phyloP scores from a whole-genome alignment of 2,888 invertebrate genomes.

The Cosmopolites sordidus region DNA sequence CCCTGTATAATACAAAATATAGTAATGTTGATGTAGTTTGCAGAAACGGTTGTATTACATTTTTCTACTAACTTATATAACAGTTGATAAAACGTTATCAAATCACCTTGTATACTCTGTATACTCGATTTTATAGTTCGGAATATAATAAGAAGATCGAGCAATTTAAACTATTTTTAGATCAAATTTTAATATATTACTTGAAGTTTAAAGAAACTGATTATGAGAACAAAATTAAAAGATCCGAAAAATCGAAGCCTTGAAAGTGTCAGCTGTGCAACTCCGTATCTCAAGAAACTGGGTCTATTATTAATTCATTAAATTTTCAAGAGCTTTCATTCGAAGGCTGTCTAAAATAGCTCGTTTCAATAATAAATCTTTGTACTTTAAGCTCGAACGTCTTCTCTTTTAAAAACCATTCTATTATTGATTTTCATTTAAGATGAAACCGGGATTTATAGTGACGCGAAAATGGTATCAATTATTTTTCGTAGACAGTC shows the following conservation, averaged over 20 bases:
- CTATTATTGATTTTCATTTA: slow-evolving; percentile 15
- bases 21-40: too few species aligned
- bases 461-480: neutral
- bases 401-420: slow-evolving; percentile 15
- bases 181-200: too few species aligned
- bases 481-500: neutral
- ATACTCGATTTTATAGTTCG: too few species aligned
- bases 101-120: too few species aligned
- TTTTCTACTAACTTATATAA: too few species aligned
- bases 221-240: neutral
- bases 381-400: slow-evolving; percentile 20
- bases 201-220: too few species aligned
- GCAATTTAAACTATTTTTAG: too few species aligned
- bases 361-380: slow-evolving; percentile 27
- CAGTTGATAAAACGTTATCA: too few species aligned
- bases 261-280: neutral
- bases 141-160: too few species aligned
- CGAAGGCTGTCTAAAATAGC: slow-evolving; percentile 25
- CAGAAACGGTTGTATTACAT: too few species aligned
- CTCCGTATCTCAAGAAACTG: slow-evolving; percentile 22
- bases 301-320: slow-evolving; percentile 29
- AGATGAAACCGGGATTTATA: slow-evolving; percentile 3
- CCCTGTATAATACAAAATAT: too few species aligned
- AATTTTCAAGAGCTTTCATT: slow-evolving; percentile 25
- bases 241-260: neutral